Base-by-base conservation (phyloP, 2,888 invertebrate species). In the Phania funesta region DNA sequence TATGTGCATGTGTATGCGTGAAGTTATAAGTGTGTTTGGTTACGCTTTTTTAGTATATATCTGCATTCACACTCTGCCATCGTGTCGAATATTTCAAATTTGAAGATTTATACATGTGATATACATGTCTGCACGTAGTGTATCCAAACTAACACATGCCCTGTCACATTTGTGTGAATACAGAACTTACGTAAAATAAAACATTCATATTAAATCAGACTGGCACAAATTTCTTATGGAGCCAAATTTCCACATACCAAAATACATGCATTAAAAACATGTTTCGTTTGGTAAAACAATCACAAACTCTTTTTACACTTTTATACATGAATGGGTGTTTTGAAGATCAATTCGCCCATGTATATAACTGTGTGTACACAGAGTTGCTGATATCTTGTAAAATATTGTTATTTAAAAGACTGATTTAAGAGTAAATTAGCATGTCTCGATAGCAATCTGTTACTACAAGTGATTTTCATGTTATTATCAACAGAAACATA, bases 401-500 rank as follows among this genome's bases (percentile, higher is more conserved):
- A 75, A 65, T 70, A 46, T 67, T 81, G 67, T 67, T 71, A 54
- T n/a, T n/a, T n/a, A 73, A 62, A 80, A 68, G 41, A 29, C 32
- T 62, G 79, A 68, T 68, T 74, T 74, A 67, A 62, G 54, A 80
- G 79, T 68, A 67, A 68, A 74, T 74, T 74, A 80, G 68, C 74
- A 74, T 80, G 74, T 74, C 62, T 80, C 68, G 74, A 74, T 68
- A 62, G 48, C 60, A 80, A 80, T 74, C 79, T 80, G 79, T 74
- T 80, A 52, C 52, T 68, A 80, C 79, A 80, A 80, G 74, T 54
- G 68, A 80, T 80, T 80, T 74, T 68, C 56, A 56, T 80, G 79
- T 74, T 74, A 22, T 54, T 64, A 44, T 68, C 29, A 74, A 80
- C 67, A 73, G 38, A 68, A 62, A 74, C 48, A 74, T 65, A 78